These are phyloP conservation scores for Magallana angulata DNA, from an alignment of 1,140 invertebrate species.

Conservation along the genomic window DNA sequence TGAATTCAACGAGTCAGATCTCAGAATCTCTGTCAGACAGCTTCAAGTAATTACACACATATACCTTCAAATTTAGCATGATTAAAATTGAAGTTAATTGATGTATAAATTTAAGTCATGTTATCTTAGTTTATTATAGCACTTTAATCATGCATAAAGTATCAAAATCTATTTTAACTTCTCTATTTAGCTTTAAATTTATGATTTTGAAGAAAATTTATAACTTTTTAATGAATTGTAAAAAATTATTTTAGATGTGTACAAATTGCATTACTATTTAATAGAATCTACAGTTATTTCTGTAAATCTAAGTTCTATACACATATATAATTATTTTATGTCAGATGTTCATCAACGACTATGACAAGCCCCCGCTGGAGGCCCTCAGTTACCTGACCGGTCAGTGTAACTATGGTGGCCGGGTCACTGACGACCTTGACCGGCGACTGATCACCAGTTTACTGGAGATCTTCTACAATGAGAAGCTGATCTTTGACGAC, in stretches of 20 bases:
- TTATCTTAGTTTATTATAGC: too few relatives aligned
- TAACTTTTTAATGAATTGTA: too few relatives aligned
- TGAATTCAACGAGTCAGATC: slow-evolving; percentile 80
- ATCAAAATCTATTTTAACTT: too few relatives aligned
- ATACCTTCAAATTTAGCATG: neutral
- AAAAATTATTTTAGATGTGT: too few relatives aligned
- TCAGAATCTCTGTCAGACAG: slow-evolving; percentile 78
- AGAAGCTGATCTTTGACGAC: slow-evolving; percentile 82
- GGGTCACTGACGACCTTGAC: slow-evolving; percentile 79
- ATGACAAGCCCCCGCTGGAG: slow-evolving; percentile 76
- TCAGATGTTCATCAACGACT: slow-evolving; percentile 80
- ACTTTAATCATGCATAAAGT: too few relatives aligned
- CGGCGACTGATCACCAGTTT: slow-evolving; percentile 77
- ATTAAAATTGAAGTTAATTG: too few relatives aligned
- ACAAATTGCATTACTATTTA: too few relatives aligned
- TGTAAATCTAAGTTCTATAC: too few relatives aligned
- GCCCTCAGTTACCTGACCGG: slow-evolving; percentile 78
- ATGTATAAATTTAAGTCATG: too few relatives aligned
- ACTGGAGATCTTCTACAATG: slow-evolving; percentile 74
- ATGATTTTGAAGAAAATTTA: too few relatives aligned
- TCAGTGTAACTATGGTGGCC: slow-evolving; percentile 80
- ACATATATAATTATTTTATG: neutral
- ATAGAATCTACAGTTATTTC: too few relatives aligned
- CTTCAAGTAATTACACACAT: slow-evolving; percentile 81
- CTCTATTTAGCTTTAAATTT: too few relatives aligned